These are phyloP conservation scores for Leucoraja erinaceus DNA, from an alignment of 2,113 vertebrate genomes.

Conservation along the genomic window DNA sequence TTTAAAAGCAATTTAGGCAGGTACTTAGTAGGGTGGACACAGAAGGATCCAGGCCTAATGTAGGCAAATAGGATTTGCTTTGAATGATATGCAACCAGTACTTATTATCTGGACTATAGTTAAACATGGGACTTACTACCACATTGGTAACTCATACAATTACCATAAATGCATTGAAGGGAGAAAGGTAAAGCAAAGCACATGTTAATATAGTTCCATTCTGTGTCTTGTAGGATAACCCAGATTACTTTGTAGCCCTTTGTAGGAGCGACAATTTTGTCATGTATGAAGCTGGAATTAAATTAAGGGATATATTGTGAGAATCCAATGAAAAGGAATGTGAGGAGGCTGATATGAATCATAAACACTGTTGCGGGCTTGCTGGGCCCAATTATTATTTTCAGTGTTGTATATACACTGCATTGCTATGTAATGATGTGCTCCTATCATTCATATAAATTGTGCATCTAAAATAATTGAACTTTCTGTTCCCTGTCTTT, in stretches of 20 bases:
- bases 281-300: not conserved
- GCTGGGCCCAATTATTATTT: not conserved
- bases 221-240: too few species aligned
- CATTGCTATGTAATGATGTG: not conserved
- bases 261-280: too few species aligned
- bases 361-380: not conserved
- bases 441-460: not conserved
- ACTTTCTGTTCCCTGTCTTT: not conserved
- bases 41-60: too few species aligned
- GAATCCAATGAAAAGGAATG: not conserved
- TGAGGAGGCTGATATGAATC: not conserved
- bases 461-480: constrained; percentile 2
- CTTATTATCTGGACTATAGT: too few species aligned
- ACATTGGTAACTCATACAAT: too few species aligned
- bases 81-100: too few species aligned
- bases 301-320: not conserved
- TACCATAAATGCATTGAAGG: not conserved
- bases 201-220: too few species aligned
- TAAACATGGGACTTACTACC: not conserved
- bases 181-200: not conserved
- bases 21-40: too few species aligned
- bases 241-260: too few species aligned
- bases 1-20: too few species aligned
- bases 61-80: too few species aligned
- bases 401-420: not conserved